Conservation (phyloP, 2,113 vertebrate genomes). For the Platysternon megacephalum region DNA sequence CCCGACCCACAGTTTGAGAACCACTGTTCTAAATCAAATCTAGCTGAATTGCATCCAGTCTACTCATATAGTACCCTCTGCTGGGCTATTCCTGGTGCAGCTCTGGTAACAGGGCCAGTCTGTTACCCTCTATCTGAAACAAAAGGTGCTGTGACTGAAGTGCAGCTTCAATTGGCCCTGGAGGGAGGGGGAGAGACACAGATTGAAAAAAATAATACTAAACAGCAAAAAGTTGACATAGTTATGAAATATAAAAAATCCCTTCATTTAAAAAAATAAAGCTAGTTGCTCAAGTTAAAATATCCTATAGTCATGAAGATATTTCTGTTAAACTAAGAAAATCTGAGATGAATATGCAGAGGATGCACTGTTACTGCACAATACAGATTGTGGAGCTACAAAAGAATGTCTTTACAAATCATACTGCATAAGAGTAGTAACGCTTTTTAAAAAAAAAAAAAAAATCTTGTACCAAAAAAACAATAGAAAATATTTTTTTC, state of each 20-base stretch:
- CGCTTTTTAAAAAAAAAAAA: background rate
- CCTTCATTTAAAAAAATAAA: background rate
- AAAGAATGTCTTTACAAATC: background rate
- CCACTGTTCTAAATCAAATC: background rate
- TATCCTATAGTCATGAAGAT: background rate
- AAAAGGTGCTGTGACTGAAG: background rate
- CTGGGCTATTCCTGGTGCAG: background rate
- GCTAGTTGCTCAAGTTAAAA: background rate
- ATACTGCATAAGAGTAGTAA: background rate
- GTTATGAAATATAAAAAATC: background rate
- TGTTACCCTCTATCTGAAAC: background rate
- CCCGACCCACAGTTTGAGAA: too few species aligned
- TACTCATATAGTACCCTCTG: background rate
- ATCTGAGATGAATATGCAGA: background rate
- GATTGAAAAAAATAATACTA: background rate
- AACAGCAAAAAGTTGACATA: background rate
- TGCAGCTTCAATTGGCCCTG: background rate
- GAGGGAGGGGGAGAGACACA: background rate
- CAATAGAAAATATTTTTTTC: background rate
- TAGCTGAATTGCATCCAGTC: background rate
- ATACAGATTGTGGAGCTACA: background rate
- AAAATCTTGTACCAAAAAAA: background rate
- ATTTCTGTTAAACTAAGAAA: background rate
- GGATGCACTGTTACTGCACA: background rate
- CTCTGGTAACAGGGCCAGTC: background rate